Conservation (phyloP, 2,888 invertebrate species). For the Eupithecia pulchellata region DNA sequence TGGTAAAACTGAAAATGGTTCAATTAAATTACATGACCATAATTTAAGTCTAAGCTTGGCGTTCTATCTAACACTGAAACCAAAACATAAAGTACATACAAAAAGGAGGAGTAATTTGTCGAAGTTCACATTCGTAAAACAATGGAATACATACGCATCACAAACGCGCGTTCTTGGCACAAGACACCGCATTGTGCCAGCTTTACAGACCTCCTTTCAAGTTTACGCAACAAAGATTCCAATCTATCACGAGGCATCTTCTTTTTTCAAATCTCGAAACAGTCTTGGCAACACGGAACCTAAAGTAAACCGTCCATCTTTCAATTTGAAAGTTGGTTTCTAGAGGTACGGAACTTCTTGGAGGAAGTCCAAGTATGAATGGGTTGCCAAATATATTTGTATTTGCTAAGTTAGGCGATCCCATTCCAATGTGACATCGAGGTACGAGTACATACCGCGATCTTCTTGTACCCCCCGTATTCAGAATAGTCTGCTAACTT, state of each 20-base stretch:
- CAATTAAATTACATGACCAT: too few relatives aligned
- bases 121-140: not conserved
- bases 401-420: not conserved
- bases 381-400: slow-evolving; percentile 35
- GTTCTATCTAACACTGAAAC: too few relatives aligned
- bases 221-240: not conserved
- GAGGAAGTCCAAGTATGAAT: slow-evolving; percentile 48
- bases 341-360: slow-evolving; percentile 45
- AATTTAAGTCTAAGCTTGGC: too few relatives aligned
- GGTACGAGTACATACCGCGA: too few relatives aligned
- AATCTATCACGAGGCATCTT: slow-evolving; percentile 3
- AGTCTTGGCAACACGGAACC: not conserved
- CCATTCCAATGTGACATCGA: not conserved
- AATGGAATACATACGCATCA: not conserved
- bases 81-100: too few relatives aligned
- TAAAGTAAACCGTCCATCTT: slow-evolving; percentile 49
- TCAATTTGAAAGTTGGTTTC: slow-evolving; percentile 53
- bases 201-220: not conserved
- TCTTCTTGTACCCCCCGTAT: too few relatives aligned
- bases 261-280: not conserved
- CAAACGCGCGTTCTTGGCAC: not conserved
- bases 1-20: too few relatives aligned
- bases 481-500: too few relatives aligned
- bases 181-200: not conserved
- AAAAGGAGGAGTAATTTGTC: not conserved